A percentile compares a stretch with the other conserved stretches of the same genome.
Evolutionary conservation across 1,140 invertebrate species (phyloP).

Genomic region (Pseudomyrmex gracilis): DNA sequence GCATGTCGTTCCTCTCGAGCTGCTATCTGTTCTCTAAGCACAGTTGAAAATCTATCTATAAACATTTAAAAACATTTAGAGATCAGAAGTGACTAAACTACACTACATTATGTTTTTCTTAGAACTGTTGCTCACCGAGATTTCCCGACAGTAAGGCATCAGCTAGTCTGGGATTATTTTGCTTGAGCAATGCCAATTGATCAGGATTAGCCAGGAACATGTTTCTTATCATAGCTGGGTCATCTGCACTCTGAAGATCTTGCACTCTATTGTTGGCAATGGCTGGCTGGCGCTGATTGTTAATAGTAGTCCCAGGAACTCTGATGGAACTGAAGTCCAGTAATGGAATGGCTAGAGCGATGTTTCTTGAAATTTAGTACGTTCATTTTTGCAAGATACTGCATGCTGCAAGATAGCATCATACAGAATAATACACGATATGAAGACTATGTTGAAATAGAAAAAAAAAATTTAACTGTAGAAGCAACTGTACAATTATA

Average conservation of each 20-base stretch:
- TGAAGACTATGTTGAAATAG: background rate
- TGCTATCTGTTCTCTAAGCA: constrained; percentile 93
- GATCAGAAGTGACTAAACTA: background rate
- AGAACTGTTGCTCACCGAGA: constrained; percentile 87
- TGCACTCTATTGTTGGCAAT: constrained; percentile 77
- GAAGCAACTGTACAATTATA: too few relatives aligned
- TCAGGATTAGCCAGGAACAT: constrained; percentile 97
- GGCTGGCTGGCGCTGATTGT: constrained; percentile 40
- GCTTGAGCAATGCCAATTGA: constrained; percentile 95
- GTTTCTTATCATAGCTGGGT: constrained; percentile 94
- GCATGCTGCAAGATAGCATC: background rate
- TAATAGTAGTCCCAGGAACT: constrained; percentile 88
- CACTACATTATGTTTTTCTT: background rate
- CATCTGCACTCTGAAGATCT: constrained; percentile 89
- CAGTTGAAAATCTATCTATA: constrained; percentile 92
- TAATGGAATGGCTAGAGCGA: constrained; percentile 84
- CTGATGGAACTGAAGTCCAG: constrained; percentile 95
- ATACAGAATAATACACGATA: background rate
- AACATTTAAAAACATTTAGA: constrained; percentile 43
- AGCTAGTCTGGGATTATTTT: constrained; percentile 96
- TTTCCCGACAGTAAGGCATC: constrained; percentile 95
- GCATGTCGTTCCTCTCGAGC: constrained; percentile 92
- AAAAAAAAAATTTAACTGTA: background rate
- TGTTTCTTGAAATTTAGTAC: constrained; percentile 70
- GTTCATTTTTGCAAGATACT: constrained; percentile 46